phyloP scores from a whole-genome alignment of 2,113 vertebrate genomes.

The Trematomus loennbergii region DNA sequence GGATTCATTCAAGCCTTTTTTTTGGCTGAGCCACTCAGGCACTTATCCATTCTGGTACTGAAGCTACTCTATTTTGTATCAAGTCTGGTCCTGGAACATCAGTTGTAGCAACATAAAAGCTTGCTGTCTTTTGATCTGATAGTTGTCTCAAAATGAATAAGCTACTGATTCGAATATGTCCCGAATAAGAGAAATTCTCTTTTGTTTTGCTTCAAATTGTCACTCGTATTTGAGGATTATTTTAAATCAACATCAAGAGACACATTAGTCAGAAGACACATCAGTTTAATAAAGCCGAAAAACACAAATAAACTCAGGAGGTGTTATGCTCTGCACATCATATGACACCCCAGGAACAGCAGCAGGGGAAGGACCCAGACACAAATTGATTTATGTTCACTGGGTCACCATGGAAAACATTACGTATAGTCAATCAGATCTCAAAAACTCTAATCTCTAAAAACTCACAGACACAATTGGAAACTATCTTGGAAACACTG shows the following conservation, averaged over 20 bases:
- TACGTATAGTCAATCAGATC: too few species aligned
- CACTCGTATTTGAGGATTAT: neutral
- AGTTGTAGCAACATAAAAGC: neutral
- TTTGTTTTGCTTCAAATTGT: too few species aligned
- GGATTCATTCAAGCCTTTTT: conserved; percentile 5
- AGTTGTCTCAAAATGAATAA: neutral
- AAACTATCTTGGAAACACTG: too few species aligned
- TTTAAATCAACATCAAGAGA: neutral
- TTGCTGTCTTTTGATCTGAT: conserved; percentile 3
- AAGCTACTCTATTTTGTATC: conserved; percentile 12
- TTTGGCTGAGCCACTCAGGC: neutral
- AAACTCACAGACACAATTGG: neutral
- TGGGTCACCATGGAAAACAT: too few species aligned
- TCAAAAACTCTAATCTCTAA: neutral
- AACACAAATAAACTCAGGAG: too few species aligned
- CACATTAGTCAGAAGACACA: too few species aligned
- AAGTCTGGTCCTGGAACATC: conserved; percentile 3
- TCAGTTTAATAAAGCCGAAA: too few species aligned
- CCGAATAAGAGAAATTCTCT: neutral
- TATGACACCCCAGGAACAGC: too few species aligned
- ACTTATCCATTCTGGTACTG: conserved; percentile 9
- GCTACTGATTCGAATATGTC: neutral
- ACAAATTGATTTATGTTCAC: too few species aligned
- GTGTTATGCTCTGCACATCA: too few species aligned
- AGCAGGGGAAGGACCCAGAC: too few species aligned